phyloP scores from a whole-genome alignment of 92 coral and sea anemone genomes.

The Paragorgia papillata region DNA sequence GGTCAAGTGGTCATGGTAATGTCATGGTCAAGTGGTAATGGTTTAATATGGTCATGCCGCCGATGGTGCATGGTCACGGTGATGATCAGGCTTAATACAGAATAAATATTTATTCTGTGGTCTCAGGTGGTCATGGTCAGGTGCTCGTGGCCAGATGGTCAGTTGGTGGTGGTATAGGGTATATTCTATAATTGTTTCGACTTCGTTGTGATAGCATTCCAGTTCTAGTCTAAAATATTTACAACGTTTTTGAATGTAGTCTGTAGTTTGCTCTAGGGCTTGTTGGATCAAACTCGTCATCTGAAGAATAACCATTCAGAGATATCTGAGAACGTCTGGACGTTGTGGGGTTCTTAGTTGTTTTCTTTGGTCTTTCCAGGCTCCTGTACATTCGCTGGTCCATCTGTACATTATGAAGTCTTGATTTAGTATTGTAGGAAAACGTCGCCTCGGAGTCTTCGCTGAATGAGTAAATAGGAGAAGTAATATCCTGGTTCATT shows the following conservation, averaged over 20 bases:
- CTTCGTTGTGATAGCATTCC: no score
- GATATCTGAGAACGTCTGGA: constrained; percentile 1
- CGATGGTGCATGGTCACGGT: no score
- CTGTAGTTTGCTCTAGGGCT: neutral
- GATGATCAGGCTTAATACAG: no score
- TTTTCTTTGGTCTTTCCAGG: constrained; percentile 8
- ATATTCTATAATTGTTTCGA: no score
- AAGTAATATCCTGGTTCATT: neutral
- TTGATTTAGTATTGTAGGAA: neutral
- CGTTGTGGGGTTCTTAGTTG: neutral
- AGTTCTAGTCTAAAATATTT: neutral
- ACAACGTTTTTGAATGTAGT: constrained; percentile 20
- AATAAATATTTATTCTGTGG: no score
- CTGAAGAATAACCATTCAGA: constrained; percentile 8
- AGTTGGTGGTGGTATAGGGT: no score
- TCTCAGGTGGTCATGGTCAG: no score
- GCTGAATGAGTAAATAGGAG: constrained; percentile 12
- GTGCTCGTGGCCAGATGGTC: no score
- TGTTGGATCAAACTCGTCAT: neutral
- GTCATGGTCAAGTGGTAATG: no score
- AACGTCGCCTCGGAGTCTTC: constrained; percentile 1
- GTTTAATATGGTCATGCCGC: no score
- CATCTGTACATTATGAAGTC: neutral
- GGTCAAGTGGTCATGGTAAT: no score
- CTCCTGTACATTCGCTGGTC: constrained; percentile 17